These are phyloP conservation scores for Metalampra italica DNA, from an alignment of 2,888 invertebrate species.

Conservation along the genomic window DNA sequence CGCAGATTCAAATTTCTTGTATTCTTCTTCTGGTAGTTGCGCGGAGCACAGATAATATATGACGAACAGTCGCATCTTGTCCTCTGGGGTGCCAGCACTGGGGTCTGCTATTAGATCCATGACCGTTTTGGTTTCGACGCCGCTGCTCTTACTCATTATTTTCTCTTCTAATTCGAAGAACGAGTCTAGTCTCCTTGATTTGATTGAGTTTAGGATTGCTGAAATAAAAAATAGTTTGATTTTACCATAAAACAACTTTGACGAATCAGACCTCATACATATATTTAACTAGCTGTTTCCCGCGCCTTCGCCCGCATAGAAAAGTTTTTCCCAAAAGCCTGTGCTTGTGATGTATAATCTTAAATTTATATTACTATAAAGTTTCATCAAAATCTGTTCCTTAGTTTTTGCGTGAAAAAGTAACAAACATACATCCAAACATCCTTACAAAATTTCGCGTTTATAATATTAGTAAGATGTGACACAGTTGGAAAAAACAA, in stretches of 20 bases:
- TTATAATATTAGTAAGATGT: too few relatives aligned
- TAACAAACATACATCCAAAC: too few relatives aligned
- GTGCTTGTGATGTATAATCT: too few relatives aligned
- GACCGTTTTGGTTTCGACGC: constrained; percentile 87
- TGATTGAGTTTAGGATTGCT: constrained; percentile 90
- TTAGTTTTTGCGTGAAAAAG: too few relatives aligned
- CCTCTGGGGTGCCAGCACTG: constrained; percentile 92
- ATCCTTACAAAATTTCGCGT: too few relatives aligned
- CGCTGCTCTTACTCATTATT: constrained; percentile 91
- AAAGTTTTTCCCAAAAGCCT: too few relatives aligned
- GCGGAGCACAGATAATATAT: constrained; percentile 94
- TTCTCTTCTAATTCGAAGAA: constrained; percentile 99
- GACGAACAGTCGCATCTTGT: constrained; percentile 95
- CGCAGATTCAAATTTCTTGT: constrained; percentile 89
- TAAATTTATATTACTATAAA: too few relatives aligned
- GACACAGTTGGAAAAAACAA: too few relatives aligned
- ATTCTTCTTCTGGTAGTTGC: constrained; percentile 88
- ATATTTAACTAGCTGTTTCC: too few relatives aligned
- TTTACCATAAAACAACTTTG: background rate
- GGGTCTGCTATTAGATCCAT: constrained; percentile 92
- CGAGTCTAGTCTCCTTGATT: constrained; percentile 94
- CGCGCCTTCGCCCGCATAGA: too few relatives aligned
- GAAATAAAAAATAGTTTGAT: constrained; percentile 24
- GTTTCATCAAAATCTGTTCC: too few relatives aligned
- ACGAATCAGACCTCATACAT: too few relatives aligned